These are phyloP conservation scores for Chelonoidis abingdonii DNA, from an alignment of 2,113 vertebrate genomes.

Conservation along the genomic window DNA sequence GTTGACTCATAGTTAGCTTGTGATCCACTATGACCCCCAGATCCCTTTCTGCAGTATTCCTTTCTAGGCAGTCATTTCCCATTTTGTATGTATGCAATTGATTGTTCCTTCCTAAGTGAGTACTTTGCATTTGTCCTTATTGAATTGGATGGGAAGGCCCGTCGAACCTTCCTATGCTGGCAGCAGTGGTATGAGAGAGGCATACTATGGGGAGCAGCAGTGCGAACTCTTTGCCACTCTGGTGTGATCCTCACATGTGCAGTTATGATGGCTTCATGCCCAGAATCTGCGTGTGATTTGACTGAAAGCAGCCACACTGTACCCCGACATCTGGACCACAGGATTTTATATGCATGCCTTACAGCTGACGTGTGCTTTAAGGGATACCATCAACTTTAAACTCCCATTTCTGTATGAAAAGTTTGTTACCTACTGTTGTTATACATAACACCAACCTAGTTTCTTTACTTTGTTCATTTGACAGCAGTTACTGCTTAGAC, in stretches of 20 bases:
- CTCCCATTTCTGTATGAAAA: neutral
- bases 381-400: neutral
- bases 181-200: neutral
- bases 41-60: no score
- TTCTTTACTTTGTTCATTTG: conserved; percentile 29
- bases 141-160: no score
- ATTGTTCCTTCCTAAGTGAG: no score
- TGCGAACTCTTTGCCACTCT: neutral
- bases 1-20: no score
- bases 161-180: neutral
- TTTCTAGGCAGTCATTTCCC: no score
- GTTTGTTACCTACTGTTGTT: neutral
- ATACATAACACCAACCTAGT: neutral
- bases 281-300: neutral
- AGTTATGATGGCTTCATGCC: neutral
- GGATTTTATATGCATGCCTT: neutral
- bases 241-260: conserved; percentile 15
- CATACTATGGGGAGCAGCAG: rapidly evolving
- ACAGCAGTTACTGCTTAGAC: conserved; percentile 22
- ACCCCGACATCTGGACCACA: neutral
- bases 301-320: neutral
- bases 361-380: neutral
- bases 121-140: no score
- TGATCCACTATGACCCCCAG: no score
- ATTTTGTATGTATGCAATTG: no score